Conservation (phyloP, 2,888 invertebrate genomes). For the Lampropteryx suffumata region DNA sequence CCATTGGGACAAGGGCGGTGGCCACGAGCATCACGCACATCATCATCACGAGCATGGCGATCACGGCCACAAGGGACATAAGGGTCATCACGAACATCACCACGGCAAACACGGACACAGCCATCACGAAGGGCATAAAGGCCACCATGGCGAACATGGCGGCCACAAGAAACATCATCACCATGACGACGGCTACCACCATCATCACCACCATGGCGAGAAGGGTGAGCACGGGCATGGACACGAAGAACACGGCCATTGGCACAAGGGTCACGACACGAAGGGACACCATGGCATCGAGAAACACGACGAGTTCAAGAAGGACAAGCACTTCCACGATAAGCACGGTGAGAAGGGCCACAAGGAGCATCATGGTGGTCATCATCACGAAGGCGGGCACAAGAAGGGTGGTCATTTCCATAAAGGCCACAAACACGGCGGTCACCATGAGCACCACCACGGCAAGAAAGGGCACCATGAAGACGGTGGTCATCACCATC, state of each 20-base stretch:
- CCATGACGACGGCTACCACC: conserved; percentile 85
- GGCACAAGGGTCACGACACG: conserved; percentile 92
- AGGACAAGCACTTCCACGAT: conserved; percentile 93
- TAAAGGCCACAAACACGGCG: conserved; percentile 89
- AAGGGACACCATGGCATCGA: conserved; percentile 92
- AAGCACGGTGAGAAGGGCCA: conserved; percentile 90
- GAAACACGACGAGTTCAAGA: conserved; percentile 92
- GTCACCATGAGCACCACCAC: conserved; percentile 89
- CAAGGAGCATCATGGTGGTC: conserved; percentile 89
- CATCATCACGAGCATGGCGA: conserved; percentile 85
- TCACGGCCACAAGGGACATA: conserved; percentile 87
- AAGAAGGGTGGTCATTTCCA: conserved; percentile 92
- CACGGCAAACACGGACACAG: conserved; percentile 87
- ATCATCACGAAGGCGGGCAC: conserved; percentile 89
- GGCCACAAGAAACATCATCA: conserved; percentile 86
- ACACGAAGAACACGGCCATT: conserved; percentile 84
- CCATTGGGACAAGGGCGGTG: conserved; percentile 80
- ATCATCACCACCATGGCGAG: conserved; percentile 84
- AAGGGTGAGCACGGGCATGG: conserved; percentile 84
- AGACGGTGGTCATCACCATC: conserved; percentile 89
- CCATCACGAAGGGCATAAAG: conserved; percentile 85
- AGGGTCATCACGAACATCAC: conserved; percentile 85
- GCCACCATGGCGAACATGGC: conserved; percentile 83
- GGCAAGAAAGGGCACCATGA: conserved; percentile 90
- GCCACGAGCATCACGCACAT: conserved; percentile 85